phyloP scores from a whole-genome alignment of 2,113 vertebrate genomes.

The Nipponia nippon region DNA sequence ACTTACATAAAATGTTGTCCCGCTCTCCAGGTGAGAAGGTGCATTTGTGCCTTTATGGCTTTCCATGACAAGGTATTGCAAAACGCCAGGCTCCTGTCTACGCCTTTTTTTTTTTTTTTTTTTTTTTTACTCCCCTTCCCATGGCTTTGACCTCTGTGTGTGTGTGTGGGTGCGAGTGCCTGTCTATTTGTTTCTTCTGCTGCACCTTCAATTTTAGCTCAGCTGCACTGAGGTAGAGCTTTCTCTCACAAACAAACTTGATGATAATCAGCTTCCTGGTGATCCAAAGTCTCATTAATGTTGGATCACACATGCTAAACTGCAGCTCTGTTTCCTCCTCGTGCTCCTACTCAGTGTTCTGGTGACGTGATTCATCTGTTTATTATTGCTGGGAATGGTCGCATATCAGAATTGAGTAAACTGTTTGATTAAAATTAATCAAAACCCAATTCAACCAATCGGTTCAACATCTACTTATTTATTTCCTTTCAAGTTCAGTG shows the following conservation, averaged over 20 bases:
- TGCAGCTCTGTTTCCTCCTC: background rate
- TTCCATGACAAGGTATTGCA: background rate
- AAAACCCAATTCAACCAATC: conserved; percentile 15
- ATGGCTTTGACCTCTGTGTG: background rate
- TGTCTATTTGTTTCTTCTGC: background rate
- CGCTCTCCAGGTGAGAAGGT: background rate
- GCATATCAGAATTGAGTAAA: background rate
- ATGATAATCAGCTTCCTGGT: background rate
- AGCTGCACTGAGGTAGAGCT: background rate
- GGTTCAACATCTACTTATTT: background rate
- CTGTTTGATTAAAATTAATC: background rate
- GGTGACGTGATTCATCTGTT: background rate
- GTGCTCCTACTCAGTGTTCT: background rate
- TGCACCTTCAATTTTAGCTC: background rate
- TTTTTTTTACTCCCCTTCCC: background rate
- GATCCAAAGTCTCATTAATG: background rate
- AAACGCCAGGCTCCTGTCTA: background rate
- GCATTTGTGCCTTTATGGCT: background rate
- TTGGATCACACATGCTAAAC: background rate
- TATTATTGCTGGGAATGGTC: background rate
- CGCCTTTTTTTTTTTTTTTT: too few relatives aligned
- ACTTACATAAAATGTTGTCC: background rate
- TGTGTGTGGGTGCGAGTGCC: accelerated
- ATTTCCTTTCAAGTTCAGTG: background rate
- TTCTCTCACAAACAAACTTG: background rate